Evolutionary conservation across 1,140 invertebrate species (phyloP).

Genomic region (Pseudoatta argentina): DNA sequence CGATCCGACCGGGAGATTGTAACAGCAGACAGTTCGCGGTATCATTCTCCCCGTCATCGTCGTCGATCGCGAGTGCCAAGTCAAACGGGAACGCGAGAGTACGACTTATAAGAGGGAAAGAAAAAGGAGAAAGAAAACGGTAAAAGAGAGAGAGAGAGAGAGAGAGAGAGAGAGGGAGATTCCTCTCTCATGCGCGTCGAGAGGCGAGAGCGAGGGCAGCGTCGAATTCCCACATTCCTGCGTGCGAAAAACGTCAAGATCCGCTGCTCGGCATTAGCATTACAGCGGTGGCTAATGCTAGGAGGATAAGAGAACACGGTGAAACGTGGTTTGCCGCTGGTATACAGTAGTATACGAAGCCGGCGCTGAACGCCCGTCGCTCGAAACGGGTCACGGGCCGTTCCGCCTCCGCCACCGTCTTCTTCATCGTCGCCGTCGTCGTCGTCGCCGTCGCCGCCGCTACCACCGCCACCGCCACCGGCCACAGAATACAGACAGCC

Average conservation of each 20-base stretch:
- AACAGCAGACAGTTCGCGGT: background rate
- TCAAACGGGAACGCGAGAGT: slow-evolving; percentile 17
- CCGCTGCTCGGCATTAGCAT: slow-evolving; percentile 53
- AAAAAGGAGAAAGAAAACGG: background rate
- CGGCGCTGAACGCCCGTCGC: slow-evolving; percentile 59
- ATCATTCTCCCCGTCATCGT: background rate
- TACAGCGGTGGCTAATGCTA: slow-evolving; percentile 42
- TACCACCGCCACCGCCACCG: background rate
- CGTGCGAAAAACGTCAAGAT: slow-evolving; percentile 50
- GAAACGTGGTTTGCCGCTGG: slow-evolving; percentile 57
- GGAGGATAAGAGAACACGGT: slow-evolving; percentile 66
- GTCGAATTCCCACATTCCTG: slow-evolving; percentile 54
- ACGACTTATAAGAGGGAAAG: background rate
- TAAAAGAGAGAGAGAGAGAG: background rate
- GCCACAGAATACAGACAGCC: background rate
- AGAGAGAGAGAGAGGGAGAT: slow-evolving; percentile 15
- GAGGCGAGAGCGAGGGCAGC: slow-evolving; percentile 14
- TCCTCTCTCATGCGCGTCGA: background rate
- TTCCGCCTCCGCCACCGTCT: slow-evolving; percentile 19
- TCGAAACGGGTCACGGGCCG: slow-evolving; percentile 65
- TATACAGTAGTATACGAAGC: slow-evolving; percentile 37
- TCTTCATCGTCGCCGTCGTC: background rate
- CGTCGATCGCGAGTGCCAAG: background rate
- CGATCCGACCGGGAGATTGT: background rate
- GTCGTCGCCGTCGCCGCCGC: background rate